Conservation (phyloP, 2,113 vertebrate species). For the Turnix velox region DNA sequence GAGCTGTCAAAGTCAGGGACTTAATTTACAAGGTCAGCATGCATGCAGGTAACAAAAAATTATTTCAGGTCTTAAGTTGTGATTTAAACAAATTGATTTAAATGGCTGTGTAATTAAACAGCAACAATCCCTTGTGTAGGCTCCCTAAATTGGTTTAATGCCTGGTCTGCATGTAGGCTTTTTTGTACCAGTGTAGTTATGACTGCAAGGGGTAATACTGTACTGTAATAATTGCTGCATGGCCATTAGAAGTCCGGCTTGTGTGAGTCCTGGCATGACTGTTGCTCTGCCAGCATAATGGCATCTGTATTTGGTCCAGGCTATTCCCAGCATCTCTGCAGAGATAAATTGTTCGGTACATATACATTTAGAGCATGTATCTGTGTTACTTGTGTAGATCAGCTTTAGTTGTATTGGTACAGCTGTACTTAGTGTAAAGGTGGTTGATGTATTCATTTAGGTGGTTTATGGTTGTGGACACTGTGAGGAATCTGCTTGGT, state of each 20-base stretch:
- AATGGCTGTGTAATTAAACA: background rate
- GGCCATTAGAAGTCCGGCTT: background rate
- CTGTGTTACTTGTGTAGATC: background rate
- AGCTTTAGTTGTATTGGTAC: background rate
- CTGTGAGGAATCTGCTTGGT: background rate
- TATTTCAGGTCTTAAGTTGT: background rate
- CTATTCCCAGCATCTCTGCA: background rate
- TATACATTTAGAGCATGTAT: accelerated
- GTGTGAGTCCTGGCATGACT: background rate
- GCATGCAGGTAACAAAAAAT: background rate
- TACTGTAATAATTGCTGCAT: background rate
- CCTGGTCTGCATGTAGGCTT: background rate
- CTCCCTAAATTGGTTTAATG: background rate
- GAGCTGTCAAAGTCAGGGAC: background rate
- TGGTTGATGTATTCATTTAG: background rate
- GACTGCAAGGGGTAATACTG: background rate
- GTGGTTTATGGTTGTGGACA: background rate
- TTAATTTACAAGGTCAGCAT: background rate
- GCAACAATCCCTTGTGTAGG: background rate
- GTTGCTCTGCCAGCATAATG: background rate
- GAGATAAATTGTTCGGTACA: background rate
- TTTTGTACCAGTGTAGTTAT: background rate
- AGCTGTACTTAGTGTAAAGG: background rate
- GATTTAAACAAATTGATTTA: constrained; percentile 3
- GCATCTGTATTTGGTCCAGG: background rate